Conservation (phyloP, 2,113 vertebrate genomes). For the Pelodiscus sinensis region DNA sequence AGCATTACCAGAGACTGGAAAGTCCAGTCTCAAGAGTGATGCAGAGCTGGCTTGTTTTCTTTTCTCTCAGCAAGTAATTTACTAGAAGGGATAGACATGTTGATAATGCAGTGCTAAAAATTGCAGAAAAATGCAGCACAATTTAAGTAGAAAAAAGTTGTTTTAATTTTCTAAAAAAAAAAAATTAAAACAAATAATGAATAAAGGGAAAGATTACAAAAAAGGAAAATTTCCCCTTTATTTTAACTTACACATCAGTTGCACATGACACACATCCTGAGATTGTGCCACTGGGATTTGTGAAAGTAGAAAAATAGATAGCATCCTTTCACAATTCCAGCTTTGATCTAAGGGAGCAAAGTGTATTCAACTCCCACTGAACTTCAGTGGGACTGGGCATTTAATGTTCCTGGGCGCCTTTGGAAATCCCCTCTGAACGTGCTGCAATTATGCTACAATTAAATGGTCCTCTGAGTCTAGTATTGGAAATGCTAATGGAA, state of each 20-base stretch:
- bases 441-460: not conserved
- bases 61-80: not conserved
- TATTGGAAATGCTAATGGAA: not conserved
- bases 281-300: not conserved
- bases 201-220: not conserved
- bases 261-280: not conserved
- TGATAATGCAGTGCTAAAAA: not conserved
- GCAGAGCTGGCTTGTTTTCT: not conserved
- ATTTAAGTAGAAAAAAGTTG: not conserved
- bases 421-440: not conserved
- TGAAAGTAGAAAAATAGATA: not conserved
- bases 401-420: not conserved
- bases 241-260: slow-evolving; percentile 37
- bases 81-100: not conserved
- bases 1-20: not conserved
- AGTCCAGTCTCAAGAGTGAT: not conserved
- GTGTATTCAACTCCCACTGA: not conserved
- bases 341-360: too few species aligned
- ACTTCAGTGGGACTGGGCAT: not conserved
- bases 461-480: not conserved
- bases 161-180: not conserved
- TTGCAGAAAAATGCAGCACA: not conserved
- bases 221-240: not conserved
- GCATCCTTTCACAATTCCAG: too few species aligned
- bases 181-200: not conserved